Evolutionary conservation across 2,888 invertebrate genomes (phyloP).

Genomic region (Chalcis sispes): DNA sequence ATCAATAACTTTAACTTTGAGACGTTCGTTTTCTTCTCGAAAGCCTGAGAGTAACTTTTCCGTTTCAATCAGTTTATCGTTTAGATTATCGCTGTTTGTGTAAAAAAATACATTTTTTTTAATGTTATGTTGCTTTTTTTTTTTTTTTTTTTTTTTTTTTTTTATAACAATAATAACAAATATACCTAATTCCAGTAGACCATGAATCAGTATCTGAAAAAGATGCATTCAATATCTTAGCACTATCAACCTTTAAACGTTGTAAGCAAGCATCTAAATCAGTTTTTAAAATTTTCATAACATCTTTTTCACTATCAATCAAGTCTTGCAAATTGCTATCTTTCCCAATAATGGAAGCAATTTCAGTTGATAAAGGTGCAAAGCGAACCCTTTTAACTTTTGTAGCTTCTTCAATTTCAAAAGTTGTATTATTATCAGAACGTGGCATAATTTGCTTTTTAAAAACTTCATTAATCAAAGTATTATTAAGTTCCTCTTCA

Average conservation of each 20-base stretch:
- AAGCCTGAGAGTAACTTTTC: constrained; percentile 76
- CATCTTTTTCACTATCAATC: constrained; percentile 74
- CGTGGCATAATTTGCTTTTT: constrained; percentile 70
- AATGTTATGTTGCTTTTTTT: too few species aligned
- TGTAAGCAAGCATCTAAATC: constrained; percentile 84
- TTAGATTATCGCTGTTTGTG: constrained; percentile 59
- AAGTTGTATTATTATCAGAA: constrained; percentile 42
- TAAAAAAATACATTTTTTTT: too few species aligned
- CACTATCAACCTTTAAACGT: constrained; percentile 83
- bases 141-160: too few species aligned
- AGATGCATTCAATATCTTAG: constrained; percentile 74
- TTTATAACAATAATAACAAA: neutral
- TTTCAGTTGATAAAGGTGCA: constrained; percentile 81
- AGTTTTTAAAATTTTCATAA: constrained; percentile 80
- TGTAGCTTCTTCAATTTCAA: constrained; percentile 33
- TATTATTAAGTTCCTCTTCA: constrained; percentile 88
- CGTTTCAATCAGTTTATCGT: constrained; percentile 79
- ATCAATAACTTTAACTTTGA: constrained; percentile 81
- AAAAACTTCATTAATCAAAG: constrained; percentile 82
- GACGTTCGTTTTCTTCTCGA: constrained; percentile 75
- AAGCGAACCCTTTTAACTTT: constrained; percentile 81
- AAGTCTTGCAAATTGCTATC: constrained; percentile 80
- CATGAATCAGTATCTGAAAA: constrained; percentile 59
- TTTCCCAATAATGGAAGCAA: constrained; percentile 77
- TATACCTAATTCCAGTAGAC: constrained; percentile 52